Evolutionary conservation across 2,797 vertebrate genomes (phyloP), one percentile per base, ranked within the genome.

Genomic region (Lagocephalus sceleratus): DNA sequence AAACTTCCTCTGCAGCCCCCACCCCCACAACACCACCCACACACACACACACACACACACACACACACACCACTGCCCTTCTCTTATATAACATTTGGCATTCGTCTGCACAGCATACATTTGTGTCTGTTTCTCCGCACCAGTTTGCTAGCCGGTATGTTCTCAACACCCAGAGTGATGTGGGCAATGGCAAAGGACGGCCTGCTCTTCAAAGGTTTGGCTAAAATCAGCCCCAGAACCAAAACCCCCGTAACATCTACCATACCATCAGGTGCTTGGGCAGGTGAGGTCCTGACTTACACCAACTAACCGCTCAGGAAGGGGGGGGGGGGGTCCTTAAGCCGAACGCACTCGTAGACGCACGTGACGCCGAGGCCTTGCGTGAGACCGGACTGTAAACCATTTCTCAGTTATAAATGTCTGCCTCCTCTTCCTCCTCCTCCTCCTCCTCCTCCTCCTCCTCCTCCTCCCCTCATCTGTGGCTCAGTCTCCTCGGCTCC

Each of bases 171-270:
- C 59, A 91, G 96, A 67, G 92, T 99, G 46, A 96, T 99, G 84
- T 98, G 94, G 76, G 97, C 95, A 60, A 99, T 98, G 97, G 96
- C 97, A 66, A 93, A 96, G 76, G 97, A 98, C 11, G 96, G 97
- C 2, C 89, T 98, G 65, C 94, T 99, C 41, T 98, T 99, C 82
- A 95, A 91, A 77, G 86, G 87, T 79, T 87, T 98, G 90, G 91
- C 93, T 75, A 92, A 81, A 81, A 82, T 97, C 85, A 92, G 55
- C 0, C 35, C 86, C 2, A 91, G 87, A 86, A 95, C 92, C 83
- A 96, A 96, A 93, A 96, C 96, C 43, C 97, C 97, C 11, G 26
- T 96, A 79, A 91, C 90, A 5, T 96, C 96, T 51, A 98, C 95
- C 0, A 0, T 97, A 73, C 90, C 90, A 32, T 94, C 97, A 0